These are phyloP conservation scores for Megalopta genalis DNA, from an alignment of 1,140 invertebrate genomes.

Conservation along the genomic window DNA sequence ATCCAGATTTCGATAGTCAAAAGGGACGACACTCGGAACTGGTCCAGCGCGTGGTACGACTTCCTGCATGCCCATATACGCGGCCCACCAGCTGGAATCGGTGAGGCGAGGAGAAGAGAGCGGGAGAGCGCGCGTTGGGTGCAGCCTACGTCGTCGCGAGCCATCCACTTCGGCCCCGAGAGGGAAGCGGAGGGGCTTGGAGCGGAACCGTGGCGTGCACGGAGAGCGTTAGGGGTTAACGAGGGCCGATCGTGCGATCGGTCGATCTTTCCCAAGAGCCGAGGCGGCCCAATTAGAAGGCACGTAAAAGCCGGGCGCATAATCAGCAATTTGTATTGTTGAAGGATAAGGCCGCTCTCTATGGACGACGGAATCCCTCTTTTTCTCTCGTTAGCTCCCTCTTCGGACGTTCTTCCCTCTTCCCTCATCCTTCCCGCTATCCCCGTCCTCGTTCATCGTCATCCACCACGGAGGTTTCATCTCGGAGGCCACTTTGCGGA, in stretches of 20 bases:
- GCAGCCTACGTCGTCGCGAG: neutral
- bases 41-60: slow-evolving; percentile 8
- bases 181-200: neutral
- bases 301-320: slow-evolving; percentile 70
- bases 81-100: neutral
- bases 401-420: neutral
- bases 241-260: slow-evolving; percentile 71
- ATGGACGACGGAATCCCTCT: slow-evolving; percentile 13
- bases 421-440: neutral
- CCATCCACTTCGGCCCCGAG: neutral
- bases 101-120: too few relatives aligned
- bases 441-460: slow-evolving; percentile 5
- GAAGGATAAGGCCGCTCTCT: slow-evolving; percentile 54
- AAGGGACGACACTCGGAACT: slow-evolving; percentile 24
- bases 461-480: too few relatives aligned
- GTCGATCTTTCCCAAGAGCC: slow-evolving; percentile 70
- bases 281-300: slow-evolving; percentile 74
- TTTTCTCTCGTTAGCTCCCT: neutral
- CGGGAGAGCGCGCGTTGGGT: neutral
- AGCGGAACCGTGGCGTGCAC: slow-evolving; percentile 57
- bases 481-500: slow-evolving; percentile 54
- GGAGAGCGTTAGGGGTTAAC: slow-evolving; percentile 70
- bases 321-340: slow-evolving; percentile 75
- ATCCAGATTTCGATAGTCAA: slow-evolving; percentile 47
- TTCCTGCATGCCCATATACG: slow-evolving; percentile 44